Conservation (phyloP, 1,140 invertebrate genomes). For the Trissolcus basalis region DNA sequence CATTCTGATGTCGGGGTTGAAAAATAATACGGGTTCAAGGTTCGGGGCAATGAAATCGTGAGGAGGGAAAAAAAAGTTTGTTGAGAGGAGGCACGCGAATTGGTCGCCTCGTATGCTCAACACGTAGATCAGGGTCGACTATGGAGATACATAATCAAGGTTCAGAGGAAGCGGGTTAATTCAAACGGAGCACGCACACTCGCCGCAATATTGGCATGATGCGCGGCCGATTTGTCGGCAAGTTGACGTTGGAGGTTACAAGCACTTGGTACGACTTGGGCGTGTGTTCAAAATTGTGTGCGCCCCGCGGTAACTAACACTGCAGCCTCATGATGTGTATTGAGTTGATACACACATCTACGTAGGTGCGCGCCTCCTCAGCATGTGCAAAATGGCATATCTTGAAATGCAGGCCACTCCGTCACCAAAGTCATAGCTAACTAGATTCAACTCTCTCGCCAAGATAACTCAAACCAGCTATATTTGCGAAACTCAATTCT, state of each 20-base stretch:
- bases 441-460: slow-evolving; percentile 51
- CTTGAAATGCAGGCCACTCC: slow-evolving; percentile 63
- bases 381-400: slow-evolving; percentile 66
- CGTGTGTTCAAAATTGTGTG: slow-evolving; percentile 65
- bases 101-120: slow-evolving; percentile 18
- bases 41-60: slow-evolving; percentile 22
- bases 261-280: slow-evolving; percentile 43
- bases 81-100: slow-evolving; percentile 7
- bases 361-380: slow-evolving; percentile 67
- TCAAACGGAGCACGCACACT: slow-evolving; percentile 69
- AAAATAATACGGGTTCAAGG: slow-evolving; percentile 25
- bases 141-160: slow-evolving; percentile 64
- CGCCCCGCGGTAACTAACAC: slow-evolving; percentile 65
- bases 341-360: slow-evolving; percentile 44
- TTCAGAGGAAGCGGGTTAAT: slow-evolving; percentile 68
- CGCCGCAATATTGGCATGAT: slow-evolving; percentile 67
- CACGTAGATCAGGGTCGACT: slow-evolving; percentile 26
- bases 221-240: slow-evolving; percentile 49
- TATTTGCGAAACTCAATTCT: slow-evolving; percentile 38
- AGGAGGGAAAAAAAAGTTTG: slow-evolving; percentile 11
- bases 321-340: slow-evolving; percentile 18
- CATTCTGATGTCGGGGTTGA: slow-evolving; percentile 10
- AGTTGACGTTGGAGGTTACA: slow-evolving; percentile 62
- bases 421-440: slow-evolving; percentile 50
- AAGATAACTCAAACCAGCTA: slow-evolving; percentile 33